Percentiles rank a stretch among this genome's conserved stretches.
phyloP scores from a whole-genome alignment of 2,797 vertebrate species.

The Borostomias antarcticus region DNA sequence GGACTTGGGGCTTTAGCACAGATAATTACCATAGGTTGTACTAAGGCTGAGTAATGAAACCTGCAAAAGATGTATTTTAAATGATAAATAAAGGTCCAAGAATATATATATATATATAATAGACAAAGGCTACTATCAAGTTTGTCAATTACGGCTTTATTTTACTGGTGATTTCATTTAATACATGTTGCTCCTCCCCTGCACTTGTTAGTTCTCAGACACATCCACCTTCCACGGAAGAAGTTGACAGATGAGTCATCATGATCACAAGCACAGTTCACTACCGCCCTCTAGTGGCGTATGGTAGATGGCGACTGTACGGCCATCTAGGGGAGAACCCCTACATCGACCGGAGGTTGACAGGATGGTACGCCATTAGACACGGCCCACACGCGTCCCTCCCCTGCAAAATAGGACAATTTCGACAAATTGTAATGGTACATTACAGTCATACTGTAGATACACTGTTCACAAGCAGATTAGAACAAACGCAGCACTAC shows the following conservation, averaged over 20 bases:
- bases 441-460: not conserved
- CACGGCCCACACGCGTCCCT: conserved; percentile 61
- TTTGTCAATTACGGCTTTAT: conserved; percentile 14
- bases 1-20: too few species aligned
- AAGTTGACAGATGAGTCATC: conserved; percentile 70
- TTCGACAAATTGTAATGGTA: not conserved
- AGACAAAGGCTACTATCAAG: conserved; percentile 10
- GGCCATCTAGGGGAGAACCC: conserved; percentile 25
- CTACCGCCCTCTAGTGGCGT: conserved; percentile 1
- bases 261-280: conserved; percentile 61
- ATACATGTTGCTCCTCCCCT: not conserved
- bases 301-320: not conserved
- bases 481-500: too few species aligned
- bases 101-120: not conserved
- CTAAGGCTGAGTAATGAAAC: too few species aligned
- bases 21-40: too few species aligned
- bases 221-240: conserved; percentile 45
- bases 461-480: not conserved
- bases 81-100: not conserved
- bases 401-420: conserved; percentile 40
- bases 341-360: conserved; percentile 5
- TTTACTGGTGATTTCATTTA: not conserved
- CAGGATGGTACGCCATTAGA: conserved; percentile 22
- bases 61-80: not conserved
- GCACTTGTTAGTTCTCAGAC: conserved; percentile 61